Evolutionary conservation across 2,888 invertebrate species (phyloP), one percentile per base, ranked within the genome.

Genomic region (Poecilobothrus nobilitatus): DNA sequence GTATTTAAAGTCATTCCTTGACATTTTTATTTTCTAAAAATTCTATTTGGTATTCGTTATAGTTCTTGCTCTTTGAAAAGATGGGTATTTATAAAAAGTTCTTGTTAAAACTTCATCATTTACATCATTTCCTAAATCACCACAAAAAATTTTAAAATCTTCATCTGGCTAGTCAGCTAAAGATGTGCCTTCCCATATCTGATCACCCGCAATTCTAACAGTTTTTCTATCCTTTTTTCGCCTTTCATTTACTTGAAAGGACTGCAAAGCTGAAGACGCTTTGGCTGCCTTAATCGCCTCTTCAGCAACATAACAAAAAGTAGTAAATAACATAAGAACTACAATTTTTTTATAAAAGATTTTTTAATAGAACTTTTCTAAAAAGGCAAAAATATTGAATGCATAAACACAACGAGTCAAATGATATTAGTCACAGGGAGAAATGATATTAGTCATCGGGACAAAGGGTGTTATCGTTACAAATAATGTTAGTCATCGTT

Each of bases 61-160:
- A 27, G 99, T 98, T 80, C 96, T 95, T 0, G 98, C 97, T 77
- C 90, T 90, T 78, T 92, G 88, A 82, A 99, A 99, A 22, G 97
- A 95, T 0, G 91, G 89, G 83, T 90, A 96, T 79, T 95, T 94
- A 78, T 93, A 92, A 80, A 99, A 99, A 0, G 97, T 97, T 74
- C 98, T 86, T 0, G 93, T 93, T n/a, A 99, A 84, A 70, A 97
- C 87, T 80, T 99, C 99, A 78, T 99, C 99, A 0, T 97, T 98
- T 33, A 99, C 98, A 81, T 99, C 98, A 81, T 99, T 99, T 20
- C 99, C 99, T 65, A 99, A 86, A 84, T 99, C 99, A 20, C 99
- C 99, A 79, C 97, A 97, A 82, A 99, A 99, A 83, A 99, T 91
- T 73, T 99, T 86, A 83, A 97, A 99, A 84, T 99, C 99, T 84